These are phyloP conservation scores for Drosophila malerkotliana DNA, from an alignment of 1,140 invertebrate genomes.

Conservation along the genomic window DNA sequence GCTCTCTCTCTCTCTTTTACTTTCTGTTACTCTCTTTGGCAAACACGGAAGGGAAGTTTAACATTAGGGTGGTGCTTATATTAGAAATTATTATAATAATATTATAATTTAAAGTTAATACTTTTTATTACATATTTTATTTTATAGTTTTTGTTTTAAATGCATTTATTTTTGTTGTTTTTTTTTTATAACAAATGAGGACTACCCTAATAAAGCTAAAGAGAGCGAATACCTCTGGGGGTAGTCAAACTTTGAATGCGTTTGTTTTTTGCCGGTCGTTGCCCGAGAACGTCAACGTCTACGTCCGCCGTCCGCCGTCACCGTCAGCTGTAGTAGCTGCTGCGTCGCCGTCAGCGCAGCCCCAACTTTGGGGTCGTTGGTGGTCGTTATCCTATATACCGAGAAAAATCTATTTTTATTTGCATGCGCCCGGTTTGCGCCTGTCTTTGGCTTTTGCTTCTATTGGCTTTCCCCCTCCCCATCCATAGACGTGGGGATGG, in stretches of 20 bases:
- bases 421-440: slow-evolving; percentile 37
- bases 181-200: neutral
- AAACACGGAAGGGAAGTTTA: slow-evolving; percentile 48
- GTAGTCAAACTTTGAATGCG: slow-evolving; percentile 47
- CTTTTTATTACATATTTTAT: neutral
- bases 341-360: slow-evolving; percentile 5
- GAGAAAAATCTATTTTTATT: slow-evolving; percentile 84
- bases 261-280: slow-evolving; percentile 72
- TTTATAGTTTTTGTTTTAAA: neutral
- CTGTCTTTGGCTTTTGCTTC: slow-evolving; percentile 11
- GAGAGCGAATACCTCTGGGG: slow-evolving; percentile 16
- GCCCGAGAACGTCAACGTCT: slow-evolving; percentile 46
- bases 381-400: slow-evolving; percentile 84
- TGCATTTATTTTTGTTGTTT: neutral
- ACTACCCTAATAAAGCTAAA: neutral
- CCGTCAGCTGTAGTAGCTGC: too few relatives aligned
- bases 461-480: too few relatives aligned
- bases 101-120: too few relatives aligned
- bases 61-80: slow-evolving; percentile 33
- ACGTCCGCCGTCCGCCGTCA: neutral
- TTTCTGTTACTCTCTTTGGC: slow-evolving; percentile 15
- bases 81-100: too few relatives aligned
- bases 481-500: too few relatives aligned
- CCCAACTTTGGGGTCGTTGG: slow-evolving; percentile 79
- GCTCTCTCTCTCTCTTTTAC: slow-evolving; percentile 11